phyloP scores from a whole-genome alignment of 2,113 vertebrate genomes.

The Melospiza melodia region DNA sequence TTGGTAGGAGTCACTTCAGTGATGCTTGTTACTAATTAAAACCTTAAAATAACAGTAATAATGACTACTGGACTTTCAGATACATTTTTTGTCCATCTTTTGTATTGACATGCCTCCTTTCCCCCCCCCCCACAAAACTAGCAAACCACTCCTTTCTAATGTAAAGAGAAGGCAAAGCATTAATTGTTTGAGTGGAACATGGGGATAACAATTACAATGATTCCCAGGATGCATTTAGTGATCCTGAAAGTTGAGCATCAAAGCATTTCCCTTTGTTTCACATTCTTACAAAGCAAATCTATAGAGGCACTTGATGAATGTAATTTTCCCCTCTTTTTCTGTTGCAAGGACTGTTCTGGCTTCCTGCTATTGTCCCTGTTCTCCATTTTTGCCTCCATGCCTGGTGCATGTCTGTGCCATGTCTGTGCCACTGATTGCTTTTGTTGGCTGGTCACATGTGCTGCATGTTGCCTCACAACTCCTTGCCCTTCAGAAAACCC shows the following conservation, averaged over 20 bases:
- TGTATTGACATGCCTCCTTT: background rate
- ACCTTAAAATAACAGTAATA: background rate
- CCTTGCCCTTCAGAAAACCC: background rate
- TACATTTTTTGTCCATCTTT: background rate
- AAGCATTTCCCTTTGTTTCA: slow-evolving; percentile 22
- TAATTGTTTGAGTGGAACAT: background rate
- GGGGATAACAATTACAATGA: background rate
- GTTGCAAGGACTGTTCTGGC: background rate
- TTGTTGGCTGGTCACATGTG: background rate
- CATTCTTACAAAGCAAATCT: background rate
- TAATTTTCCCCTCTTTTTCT: fast-evolving
- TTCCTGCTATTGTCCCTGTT: background rate
- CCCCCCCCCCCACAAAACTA: background rate
- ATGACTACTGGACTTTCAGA: background rate
- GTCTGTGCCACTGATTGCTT: background rate
- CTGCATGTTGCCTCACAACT: background rate
- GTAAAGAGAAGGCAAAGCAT: background rate
- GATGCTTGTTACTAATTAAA: background rate
- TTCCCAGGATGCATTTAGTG: background rate
- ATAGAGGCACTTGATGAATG: background rate
- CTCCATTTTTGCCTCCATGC: background rate
- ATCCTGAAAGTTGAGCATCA: background rate
- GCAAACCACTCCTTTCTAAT: background rate
- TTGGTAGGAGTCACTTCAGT: background rate
- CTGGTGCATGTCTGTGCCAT: background rate